These are phyloP conservation scores for Chamaea fasciata DNA, from an alignment of 2,113 vertebrate species.

Conservation along the genomic window DNA sequence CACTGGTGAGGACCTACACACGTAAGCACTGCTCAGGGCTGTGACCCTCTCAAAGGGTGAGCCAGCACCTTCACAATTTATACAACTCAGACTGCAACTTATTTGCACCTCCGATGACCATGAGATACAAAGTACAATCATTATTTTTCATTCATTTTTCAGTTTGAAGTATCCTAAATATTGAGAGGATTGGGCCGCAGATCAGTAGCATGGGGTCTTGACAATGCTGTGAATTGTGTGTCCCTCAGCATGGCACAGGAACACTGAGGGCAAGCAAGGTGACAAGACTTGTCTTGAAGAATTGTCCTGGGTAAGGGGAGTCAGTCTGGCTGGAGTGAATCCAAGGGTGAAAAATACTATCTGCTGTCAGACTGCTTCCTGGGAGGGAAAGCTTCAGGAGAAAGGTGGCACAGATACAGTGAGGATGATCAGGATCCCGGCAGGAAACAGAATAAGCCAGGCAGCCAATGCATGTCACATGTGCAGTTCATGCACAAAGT, in stretches of 20 bases:
- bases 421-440: rapidly evolving
- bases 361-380: neutral
- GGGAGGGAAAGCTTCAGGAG: neutral
- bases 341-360: slow-evolving; percentile 7
- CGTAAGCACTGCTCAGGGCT: neutral
- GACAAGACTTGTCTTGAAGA: slow-evolving; percentile 20
- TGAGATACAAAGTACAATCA: neutral
- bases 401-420: neutral
- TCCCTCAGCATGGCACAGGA: neutral
- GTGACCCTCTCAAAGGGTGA: neutral
- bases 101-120: neutral
- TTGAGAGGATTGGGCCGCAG: neutral
- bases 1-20: neutral
- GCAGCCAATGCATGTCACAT: neutral
- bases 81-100: neutral
- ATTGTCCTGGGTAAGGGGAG: slow-evolving; percentile 41
- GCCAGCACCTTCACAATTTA: neutral
- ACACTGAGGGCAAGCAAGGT: neutral
- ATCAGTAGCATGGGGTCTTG: neutral
- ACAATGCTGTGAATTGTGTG: slow-evolving; percentile 45
- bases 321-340: slow-evolving; percentile 43
- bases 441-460: neutral
- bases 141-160: slow-evolving; percentile 18
- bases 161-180: neutral
- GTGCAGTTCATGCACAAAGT: neutral